Percentiles rank a stretch among this genome's conserved stretches.
Conservation (phyloP, 2,888 invertebrate species). For the Drosophila anceps region DNA sequence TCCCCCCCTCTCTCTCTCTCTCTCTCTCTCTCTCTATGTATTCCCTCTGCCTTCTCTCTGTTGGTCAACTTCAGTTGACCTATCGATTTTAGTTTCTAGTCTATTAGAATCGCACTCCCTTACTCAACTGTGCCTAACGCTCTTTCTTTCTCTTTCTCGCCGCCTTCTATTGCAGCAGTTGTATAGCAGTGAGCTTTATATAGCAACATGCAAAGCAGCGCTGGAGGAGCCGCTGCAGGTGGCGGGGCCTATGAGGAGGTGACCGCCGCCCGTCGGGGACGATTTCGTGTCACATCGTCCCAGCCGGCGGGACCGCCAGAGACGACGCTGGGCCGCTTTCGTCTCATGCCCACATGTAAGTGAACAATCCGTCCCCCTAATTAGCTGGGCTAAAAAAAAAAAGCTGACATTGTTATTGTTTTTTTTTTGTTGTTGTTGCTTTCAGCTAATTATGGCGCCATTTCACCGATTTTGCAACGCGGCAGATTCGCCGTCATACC, state of each 20-base stretch:
- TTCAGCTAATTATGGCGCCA: conserved; percentile 85
- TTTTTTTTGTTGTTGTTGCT: conserved; percentile 8
- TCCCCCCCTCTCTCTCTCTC: not conserved
- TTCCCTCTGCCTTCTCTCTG: too few relatives aligned
- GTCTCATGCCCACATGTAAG: conserved; percentile 85
- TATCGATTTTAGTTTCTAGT: conserved; percentile 18
- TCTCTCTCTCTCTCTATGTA: too few relatives aligned
- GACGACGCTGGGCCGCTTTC: conserved; percentile 85
- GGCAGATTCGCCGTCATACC: conserved; percentile 86
- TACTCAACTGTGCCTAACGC: not conserved
- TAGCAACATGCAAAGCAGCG: conserved; percentile 64
- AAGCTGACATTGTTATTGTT: not conserved
- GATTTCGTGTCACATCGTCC: conserved; percentile 87
- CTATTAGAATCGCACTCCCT: not conserved
- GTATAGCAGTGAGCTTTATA: conserved; percentile 28
- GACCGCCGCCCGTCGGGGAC: conserved; percentile 85
- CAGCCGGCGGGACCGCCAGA: conserved; percentile 84
- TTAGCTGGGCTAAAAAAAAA: conserved; percentile 14
- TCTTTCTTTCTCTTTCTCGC: conserved; percentile 7
- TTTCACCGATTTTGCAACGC: conserved; percentile 85
- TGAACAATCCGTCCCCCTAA: conserved; percentile 11
- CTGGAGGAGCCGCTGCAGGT: conserved; percentile 52
- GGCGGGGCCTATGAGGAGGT: conserved; percentile 83
- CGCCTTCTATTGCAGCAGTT: conserved; percentile 31
- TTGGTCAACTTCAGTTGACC: conserved; percentile 51